phyloP scores from a whole-genome alignment of 1,140 invertebrate genomes.

The Pseudachorutes palmiensis region DNA sequence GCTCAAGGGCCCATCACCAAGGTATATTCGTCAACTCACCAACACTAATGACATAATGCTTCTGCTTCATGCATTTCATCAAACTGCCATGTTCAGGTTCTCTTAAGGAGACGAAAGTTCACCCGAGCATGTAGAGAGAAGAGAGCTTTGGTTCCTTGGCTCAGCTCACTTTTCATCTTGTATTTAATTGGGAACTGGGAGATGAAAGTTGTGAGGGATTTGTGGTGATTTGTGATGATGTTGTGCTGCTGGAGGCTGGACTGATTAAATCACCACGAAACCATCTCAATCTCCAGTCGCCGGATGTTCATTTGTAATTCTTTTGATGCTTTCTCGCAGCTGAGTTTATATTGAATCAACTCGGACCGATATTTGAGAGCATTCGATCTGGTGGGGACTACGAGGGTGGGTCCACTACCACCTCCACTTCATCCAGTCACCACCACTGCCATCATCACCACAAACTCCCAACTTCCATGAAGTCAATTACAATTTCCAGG shows the following conservation, averaged over 20 bases:
- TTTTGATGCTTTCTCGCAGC: too few relatives aligned
- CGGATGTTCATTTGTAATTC: too few relatives aligned
- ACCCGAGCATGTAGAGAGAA: not conserved
- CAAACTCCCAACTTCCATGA: conserved; percentile 19
- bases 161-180: too few relatives aligned
- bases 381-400: conserved; percentile 69
- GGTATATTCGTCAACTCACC: too few relatives aligned
- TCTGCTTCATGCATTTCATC: not conserved
- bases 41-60: not conserved
- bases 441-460: conserved; percentile 15
- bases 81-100: not conserved
- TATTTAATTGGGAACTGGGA: too few relatives aligned
- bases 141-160: not conserved
- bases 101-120: not conserved
- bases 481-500: conserved; percentile 27
- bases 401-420: conserved; percentile 55
- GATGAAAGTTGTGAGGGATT: too few relatives aligned
- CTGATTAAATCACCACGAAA: too few relatives aligned
- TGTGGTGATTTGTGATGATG: too few relatives aligned
- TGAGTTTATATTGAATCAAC: conserved; percentile 82
- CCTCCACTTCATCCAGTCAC: conserved; percentile 38
- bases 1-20: conserved; percentile 81
- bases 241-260: not conserved
- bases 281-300: too few relatives aligned
- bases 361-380: conserved; percentile 87